Conservation (phyloP, 2,888 invertebrate genomes). For the Rhaphigaster nebulosa region DNA sequence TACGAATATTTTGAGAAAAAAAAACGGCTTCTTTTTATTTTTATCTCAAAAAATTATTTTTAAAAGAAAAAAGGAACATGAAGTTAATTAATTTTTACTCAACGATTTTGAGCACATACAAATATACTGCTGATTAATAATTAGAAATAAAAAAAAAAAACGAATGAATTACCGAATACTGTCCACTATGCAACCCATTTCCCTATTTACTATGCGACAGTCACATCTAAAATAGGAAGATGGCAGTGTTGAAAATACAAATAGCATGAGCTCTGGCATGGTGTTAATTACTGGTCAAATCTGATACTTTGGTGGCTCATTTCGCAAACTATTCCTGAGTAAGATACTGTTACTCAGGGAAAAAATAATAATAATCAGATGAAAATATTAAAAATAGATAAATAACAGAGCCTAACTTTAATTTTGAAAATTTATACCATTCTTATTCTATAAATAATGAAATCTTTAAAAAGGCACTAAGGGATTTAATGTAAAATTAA, state of each 20-base stretch:
- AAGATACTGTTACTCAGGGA: background rate
- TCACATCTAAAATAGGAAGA: slow-evolving; percentile 4
- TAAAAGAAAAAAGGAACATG: background rate
- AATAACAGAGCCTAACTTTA: slow-evolving; percentile 3
- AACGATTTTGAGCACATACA: background rate
- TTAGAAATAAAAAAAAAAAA: background rate
- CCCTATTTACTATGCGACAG: background rate
- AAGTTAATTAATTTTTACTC: background rate
- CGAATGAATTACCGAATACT: background rate
- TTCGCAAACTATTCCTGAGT: background rate
- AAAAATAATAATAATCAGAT: background rate
- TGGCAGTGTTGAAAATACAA: background rate
- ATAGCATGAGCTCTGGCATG: slow-evolving; percentile 12
- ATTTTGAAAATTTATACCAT: slow-evolving; percentile 29
- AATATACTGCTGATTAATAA: background rate
- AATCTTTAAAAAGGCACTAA: slow-evolving; percentile 51
- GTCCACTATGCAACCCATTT: background rate
- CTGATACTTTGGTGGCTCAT: background rate
- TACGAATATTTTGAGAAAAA: background rate
- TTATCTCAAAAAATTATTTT: background rate
- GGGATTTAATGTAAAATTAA: slow-evolving; percentile 45
- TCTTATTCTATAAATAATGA: slow-evolving; percentile 52
- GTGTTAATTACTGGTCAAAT: background rate
- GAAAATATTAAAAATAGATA: background rate
- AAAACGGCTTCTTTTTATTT: background rate